Evolutionary conservation across 2,113 vertebrate species (phyloP).

Genomic region (Nothoprocta pentlandii): DNA sequence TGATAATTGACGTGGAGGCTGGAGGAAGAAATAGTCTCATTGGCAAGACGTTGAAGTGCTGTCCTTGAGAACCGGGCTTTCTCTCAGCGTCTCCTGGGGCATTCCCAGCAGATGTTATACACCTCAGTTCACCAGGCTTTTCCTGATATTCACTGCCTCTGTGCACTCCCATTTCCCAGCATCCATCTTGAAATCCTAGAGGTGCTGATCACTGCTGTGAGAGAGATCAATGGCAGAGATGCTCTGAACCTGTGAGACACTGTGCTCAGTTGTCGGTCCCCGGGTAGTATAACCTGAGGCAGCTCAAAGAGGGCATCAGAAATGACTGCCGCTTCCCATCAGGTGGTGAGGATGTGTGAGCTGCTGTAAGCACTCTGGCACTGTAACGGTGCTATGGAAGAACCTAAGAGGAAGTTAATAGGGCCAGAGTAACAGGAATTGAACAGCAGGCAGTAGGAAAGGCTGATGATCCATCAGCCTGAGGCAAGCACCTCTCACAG

Average conservation of each 20-base stretch:
- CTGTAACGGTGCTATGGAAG: background rate
- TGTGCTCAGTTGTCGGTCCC: fast-evolving
- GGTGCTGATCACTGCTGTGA: background rate
- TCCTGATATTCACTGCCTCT: background rate
- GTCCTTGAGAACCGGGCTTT: background rate
- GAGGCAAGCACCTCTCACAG: conserved; percentile 33
- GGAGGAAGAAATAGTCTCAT: background rate
- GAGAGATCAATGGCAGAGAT: background rate
- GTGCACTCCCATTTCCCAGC: background rate
- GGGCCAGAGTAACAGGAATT: background rate
- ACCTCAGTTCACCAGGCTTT: background rate
- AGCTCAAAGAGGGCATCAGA: background rate
- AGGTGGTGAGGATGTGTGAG: background rate
- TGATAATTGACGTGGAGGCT: background rate
- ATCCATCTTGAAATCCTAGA: background rate
- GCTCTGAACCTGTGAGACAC: background rate
- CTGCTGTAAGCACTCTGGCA: background rate
- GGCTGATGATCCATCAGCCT: conserved; percentile 30
- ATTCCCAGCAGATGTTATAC: background rate
- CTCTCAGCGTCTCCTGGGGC: fast-evolving
- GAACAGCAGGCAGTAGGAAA: conserved; percentile 1
- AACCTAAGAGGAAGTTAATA: conserved; percentile 44
- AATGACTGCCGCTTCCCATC: background rate
- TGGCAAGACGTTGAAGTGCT: background rate
- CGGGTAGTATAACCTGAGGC: background rate